Evolutionary conservation across 2,113 vertebrate species (phyloP), one percentile per base, ranked within the genome.

Genomic region (Pseudorasbora parva): DNA sequence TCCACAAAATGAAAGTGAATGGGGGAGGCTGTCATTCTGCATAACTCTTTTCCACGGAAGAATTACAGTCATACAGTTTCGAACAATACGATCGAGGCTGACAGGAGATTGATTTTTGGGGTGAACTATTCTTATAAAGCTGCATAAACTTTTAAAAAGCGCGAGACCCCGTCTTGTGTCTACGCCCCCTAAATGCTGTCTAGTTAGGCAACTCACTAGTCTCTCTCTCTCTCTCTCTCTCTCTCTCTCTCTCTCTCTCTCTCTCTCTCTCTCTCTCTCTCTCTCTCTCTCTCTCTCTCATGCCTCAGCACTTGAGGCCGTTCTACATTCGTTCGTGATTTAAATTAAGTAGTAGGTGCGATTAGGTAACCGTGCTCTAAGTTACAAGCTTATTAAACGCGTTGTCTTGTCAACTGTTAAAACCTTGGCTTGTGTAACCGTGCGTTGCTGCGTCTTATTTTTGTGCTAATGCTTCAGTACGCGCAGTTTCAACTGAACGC

Each of bases 351-450:
- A 85, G 30, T 74, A 10, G 73, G 57, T 76, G 66, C 88, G 91
- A 93, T 93, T 92, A 93, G 86, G 84, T 90, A 86, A 90, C 72
- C 80, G 83, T 71, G 83, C 79, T 88, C 84, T 86, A 88, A 87
- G 82, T 90, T 90, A 85, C 88, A 91, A 92, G 91, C 89, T 88
- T 89, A 86, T 93, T 89, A 79, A 78, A 88, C 86, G 78, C 76
- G 88, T 86, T 88, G 9, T 75, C 82, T 84, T 87, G 86, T 88
- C 83, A 84, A 79, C 77, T 73, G 51, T 78, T 87, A 75, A 89
- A 88, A 77, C 83, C 82, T 45, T 0, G 33, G 81, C 78, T 88
- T 84, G 89, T 89, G 87, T 87, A 89, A 89, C 81, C 71, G 88
- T 86, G 84, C 85, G 85, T 88, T 23, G 88, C 88, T 91, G 91